These are phyloP conservation scores for Nomada ferruginata DNA, from an alignment of 2,888 invertebrate genomes.

Conservation along the genomic window DNA sequence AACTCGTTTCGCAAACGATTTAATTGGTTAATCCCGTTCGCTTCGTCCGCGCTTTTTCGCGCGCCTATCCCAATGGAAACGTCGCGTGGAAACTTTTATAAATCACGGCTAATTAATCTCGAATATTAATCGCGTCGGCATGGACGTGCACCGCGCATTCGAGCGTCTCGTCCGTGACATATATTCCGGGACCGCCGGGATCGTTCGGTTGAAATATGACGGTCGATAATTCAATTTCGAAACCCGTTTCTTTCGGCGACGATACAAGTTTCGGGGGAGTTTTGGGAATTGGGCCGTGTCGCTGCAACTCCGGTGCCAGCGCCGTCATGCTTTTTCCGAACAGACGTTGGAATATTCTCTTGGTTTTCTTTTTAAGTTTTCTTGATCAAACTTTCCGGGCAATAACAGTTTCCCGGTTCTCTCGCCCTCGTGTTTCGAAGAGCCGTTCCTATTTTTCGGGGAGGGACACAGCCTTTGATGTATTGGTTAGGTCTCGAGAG, in stretches of 20 bases:
- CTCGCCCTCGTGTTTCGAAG: no score
- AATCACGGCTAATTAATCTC: slow-evolving; percentile 53
- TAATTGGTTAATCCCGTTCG: slow-evolving; percentile 46
- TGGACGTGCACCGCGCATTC: slow-evolving; percentile 32
- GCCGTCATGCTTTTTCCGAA: no score
- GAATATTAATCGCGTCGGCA: slow-evolving; percentile 39
- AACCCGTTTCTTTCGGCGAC: slow-evolving; percentile 20
- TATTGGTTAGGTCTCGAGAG: no score
- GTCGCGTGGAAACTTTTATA: slow-evolving; percentile 38
- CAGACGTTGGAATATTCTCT: no score
- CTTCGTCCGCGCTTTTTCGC: background rate
- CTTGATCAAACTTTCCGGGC: no score
- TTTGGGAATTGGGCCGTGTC: slow-evolving; percentile 6
- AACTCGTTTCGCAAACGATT: slow-evolving; percentile 60
- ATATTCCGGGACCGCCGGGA: slow-evolving; percentile 6
- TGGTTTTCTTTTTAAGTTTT: no score
- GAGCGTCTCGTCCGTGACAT: slow-evolving; percentile 15
- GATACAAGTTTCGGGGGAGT: slow-evolving; percentile 23
- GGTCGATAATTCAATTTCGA: slow-evolving; percentile 50
- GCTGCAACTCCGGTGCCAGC: no score
- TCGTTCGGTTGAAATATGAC: slow-evolving; percentile 32
- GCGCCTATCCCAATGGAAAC: background rate
- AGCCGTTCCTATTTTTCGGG: no score
- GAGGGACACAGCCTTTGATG: no score
- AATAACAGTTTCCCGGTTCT: no score